A percentile compares a stretch with the other conserved stretches of the same genome.
These are phyloP conservation scores for Ispidina lecontei DNA, from an alignment of 2,797 vertebrate genomes.

Conservation along the genomic window DNA sequence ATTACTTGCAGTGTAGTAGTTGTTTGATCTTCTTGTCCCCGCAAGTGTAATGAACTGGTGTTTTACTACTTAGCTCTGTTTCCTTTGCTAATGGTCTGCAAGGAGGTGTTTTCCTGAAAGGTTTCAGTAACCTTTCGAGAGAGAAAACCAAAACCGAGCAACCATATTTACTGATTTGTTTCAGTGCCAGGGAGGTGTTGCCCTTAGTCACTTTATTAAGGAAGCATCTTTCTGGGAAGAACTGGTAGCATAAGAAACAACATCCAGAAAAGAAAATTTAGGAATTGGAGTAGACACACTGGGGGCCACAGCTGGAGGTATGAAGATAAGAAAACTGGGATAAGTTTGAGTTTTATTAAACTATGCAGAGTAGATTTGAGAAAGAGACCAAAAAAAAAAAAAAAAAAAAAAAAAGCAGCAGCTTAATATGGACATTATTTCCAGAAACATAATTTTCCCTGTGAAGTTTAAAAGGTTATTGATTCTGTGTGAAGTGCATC, in stretches of 20 bases:
- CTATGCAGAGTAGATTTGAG: neutral
- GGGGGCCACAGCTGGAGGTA: neutral
- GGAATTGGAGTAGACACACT: neutral
- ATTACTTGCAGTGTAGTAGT: neutral
- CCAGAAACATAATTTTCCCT: neutral
- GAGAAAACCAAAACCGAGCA: neutral
- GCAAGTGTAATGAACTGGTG: neutral
- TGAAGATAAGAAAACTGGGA: neutral
- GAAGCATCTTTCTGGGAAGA: neutral
- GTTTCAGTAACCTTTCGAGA: conserved; percentile 24
- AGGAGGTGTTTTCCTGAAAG: conserved; percentile 35
- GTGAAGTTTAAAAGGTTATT: neutral
- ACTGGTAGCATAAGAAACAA: neutral
- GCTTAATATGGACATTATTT: neutral
- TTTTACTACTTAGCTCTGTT: conserved; percentile 55
- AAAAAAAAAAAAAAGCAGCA: neutral
- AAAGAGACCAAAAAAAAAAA: neutral
- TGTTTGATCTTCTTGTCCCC: neutral
- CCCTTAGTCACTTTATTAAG: neutral
- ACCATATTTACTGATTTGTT: conserved; percentile 19
- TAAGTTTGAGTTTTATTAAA: neutral
- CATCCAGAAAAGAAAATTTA: conserved; percentile 10
- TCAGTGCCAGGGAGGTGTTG: neutral
- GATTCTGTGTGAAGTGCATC: neutral
- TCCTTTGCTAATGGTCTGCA: conserved; percentile 11